Conservation (phyloP, 1,140 invertebrate species). For the Hypothenemus hampei region DNA sequence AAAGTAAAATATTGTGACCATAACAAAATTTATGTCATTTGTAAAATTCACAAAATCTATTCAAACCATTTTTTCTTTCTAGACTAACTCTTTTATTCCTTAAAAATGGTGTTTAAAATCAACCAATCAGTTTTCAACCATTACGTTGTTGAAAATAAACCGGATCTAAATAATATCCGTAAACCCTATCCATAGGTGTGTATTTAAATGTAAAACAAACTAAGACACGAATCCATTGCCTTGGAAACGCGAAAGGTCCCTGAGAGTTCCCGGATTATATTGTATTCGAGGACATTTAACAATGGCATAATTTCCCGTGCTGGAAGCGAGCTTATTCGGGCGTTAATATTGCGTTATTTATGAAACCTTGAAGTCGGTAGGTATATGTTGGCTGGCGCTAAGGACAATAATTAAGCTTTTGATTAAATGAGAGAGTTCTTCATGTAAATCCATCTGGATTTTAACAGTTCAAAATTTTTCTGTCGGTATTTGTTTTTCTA, state of each 20-base stretch:
- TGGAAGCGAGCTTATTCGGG: conserved; percentile 7
- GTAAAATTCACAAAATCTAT: too few species aligned
- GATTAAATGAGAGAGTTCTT: not conserved
- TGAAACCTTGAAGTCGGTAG: not conserved
- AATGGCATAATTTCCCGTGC: conserved; percentile 4
- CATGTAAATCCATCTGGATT: not conserved
- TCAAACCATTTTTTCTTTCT: too few species aligned
- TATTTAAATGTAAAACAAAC: conserved; percentile 12
- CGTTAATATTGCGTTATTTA: conserved; percentile 13
- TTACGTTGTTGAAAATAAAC: too few species aligned
- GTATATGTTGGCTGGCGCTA: not conserved
- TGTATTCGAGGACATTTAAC: conserved; percentile 14
- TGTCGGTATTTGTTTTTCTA: not conserved
- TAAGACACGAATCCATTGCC: conserved; percentile 12
- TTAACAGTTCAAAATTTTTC: not conserved
- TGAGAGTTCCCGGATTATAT: conserved; percentile 12
- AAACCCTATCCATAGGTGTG: conserved; percentile 1
- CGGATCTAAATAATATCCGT: too few species aligned
- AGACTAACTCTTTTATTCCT: too few species aligned
- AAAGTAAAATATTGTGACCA: too few species aligned
- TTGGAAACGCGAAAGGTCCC: conserved; percentile 12
- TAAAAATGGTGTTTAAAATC: too few species aligned
- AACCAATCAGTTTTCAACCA: too few species aligned
- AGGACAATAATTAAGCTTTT: not conserved
- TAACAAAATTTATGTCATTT: too few species aligned